Percentiles rank a stretch among this genome's conserved stretches.
Conservation (phyloP, 1,140 invertebrate species). For the Hyles euphorbiae region DNA sequence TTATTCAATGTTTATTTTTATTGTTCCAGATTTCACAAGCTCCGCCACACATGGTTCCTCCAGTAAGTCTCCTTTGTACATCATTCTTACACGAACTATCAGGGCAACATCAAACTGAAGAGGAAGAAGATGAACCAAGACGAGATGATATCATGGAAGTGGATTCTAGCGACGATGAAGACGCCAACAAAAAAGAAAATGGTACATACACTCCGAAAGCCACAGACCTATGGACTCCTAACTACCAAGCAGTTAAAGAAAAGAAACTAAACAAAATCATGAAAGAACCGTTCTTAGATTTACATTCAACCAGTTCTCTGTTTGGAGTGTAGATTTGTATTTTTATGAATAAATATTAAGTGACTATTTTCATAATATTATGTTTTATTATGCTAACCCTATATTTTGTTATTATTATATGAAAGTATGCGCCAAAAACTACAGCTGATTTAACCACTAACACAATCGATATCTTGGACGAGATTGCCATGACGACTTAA, state of each 20-base stretch:
- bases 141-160: slow-evolving; percentile 32
- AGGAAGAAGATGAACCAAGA: slow-evolving; percentile 22
- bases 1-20: too few relatives aligned
- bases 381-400: too few relatives aligned
- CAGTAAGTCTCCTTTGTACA: slow-evolving; percentile 59
- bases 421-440: too few relatives aligned
- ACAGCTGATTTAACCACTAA: too few relatives aligned
- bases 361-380: background rate
- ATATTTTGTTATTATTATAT: too few relatives aligned
- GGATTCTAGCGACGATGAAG: slow-evolving; percentile 47
- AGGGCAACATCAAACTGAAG: slow-evolving; percentile 39
- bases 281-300: slow-evolving; percentile 44
- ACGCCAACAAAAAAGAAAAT: slow-evolving; percentile 24
- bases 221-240: slow-evolving; percentile 50
- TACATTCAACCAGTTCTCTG: slow-evolving; percentile 30
- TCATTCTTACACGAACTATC: slow-evolving; percentile 62
- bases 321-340: slow-evolving; percentile 26
- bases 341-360: slow-evolving; percentile 2
- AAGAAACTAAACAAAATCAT: slow-evolving; percentile 59
- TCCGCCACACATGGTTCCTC: slow-evolving; percentile 65
- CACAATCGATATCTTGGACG: too few relatives aligned
- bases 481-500: too few relatives aligned
- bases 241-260: slow-evolving; percentile 53
- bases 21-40: slow-evolving; percentile 55
- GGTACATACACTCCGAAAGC: slow-evolving; percentile 30